Percentiles rank a stretch among this genome's conserved stretches.
Evolutionary conservation across 1,140 invertebrate genomes (phyloP).

Genomic region (Conus ventricosus): DNA sequence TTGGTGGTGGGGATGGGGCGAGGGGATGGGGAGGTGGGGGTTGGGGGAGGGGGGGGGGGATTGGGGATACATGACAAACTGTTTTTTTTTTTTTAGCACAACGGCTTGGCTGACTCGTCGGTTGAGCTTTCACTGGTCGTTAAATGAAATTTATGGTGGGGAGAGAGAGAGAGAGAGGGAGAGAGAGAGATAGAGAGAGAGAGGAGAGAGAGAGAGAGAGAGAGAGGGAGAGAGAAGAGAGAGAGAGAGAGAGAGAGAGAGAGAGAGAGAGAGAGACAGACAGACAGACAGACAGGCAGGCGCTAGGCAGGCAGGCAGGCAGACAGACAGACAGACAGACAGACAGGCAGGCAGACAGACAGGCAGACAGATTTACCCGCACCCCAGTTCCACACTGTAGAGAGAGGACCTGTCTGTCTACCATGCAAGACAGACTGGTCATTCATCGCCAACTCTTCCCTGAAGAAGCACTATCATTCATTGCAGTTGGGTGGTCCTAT

Average conservation of each 20-base stretch:
- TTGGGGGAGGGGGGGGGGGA: neutral
- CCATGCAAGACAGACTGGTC: too few species aligned
- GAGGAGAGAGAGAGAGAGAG: neutral
- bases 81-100: neutral
- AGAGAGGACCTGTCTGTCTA: too few species aligned
- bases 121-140: too few species aligned
- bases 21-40: too few species aligned
- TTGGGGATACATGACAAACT: neutral
- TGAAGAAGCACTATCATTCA: too few species aligned
- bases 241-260: neutral
- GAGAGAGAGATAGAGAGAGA: conserved; percentile 5
- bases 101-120: neutral
- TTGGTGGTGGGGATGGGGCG: neutral
- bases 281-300: neutral
- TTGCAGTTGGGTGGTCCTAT: too few species aligned
- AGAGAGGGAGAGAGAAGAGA: neutral
- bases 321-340: neutral
- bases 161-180: conserved; percentile 3
- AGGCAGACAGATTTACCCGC: neutral
- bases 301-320: neutral
- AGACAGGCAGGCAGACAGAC: neutral
- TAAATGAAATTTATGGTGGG: neutral
- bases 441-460: too few species aligned
- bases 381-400: too few species aligned
- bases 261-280: neutral